Evolutionary conservation across 1,140 invertebrate species (phyloP).

Genomic region (Trichonephila inaurata): DNA sequence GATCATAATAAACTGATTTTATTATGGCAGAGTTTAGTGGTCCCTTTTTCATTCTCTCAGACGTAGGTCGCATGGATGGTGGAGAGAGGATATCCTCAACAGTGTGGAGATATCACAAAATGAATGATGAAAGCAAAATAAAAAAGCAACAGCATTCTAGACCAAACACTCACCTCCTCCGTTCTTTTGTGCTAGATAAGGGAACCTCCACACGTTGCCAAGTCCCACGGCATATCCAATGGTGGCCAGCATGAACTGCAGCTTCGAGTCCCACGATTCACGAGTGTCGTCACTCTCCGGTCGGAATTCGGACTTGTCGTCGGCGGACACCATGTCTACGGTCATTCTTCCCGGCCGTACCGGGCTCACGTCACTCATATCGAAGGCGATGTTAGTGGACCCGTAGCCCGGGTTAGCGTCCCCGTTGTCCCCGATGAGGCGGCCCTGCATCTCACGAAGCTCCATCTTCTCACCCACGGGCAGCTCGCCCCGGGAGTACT

Average conservation of each 20-base stretch:
- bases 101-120: too few species aligned
- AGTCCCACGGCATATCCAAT: constrained; percentile 94
- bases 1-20: too few species aligned
- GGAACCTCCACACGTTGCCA: constrained; percentile 79
- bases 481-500: constrained; percentile 76
- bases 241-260: constrained; percentile 94
- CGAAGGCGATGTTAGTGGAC: constrained; percentile 90
- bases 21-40: too few species aligned
- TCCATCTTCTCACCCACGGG: constrained; percentile 82
- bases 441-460: constrained; percentile 90
- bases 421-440: constrained; percentile 84
- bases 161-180: constrained; percentile 86
- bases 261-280: constrained; percentile 95
- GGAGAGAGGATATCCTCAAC: too few species aligned
- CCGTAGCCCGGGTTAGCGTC: constrained; percentile 84
- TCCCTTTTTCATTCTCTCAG: too few species aligned
- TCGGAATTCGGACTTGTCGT: constrained; percentile 84
- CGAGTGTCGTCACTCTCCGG: constrained; percentile 87
- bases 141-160: background rate
- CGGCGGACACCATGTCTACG: constrained; percentile 77
- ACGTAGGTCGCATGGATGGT: too few species aligned
- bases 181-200: constrained; percentile 91
- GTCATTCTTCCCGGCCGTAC: constrained; percentile 68
- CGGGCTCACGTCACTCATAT: constrained; percentile 85
- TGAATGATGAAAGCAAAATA: background rate